phyloP scores from a whole-genome alignment of 2,888 invertebrate genomes.

The Alcis repandata region DNA sequence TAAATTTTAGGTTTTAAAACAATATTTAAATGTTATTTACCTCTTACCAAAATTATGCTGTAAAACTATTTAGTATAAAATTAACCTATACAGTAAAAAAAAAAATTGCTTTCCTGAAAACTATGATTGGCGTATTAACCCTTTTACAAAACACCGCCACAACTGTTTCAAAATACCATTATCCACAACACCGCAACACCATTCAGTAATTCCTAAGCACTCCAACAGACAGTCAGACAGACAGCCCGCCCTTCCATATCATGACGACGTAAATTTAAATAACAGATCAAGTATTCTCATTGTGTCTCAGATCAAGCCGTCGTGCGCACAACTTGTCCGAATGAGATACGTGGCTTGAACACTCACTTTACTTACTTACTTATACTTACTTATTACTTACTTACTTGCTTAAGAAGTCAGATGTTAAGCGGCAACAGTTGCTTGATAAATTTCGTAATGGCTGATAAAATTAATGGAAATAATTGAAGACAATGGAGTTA shows the following conservation, averaged over 20 bases:
- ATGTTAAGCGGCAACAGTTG: constrained; percentile 5
- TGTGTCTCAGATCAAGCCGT: constrained; percentile 42
- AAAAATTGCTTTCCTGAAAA: too few relatives aligned
- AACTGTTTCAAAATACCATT: too few relatives aligned
- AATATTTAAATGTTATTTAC: too few relatives aligned
- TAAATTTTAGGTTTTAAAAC: too few relatives aligned
- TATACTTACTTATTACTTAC: constrained; percentile 5
- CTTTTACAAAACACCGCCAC: too few relatives aligned
- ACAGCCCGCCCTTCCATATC: constrained; percentile 3
- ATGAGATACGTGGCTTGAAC: constrained; percentile 41
- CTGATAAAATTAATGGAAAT: neutral
- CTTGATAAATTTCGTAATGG: neutral
- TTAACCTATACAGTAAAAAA: too few relatives aligned
- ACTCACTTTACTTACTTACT: constrained; percentile 9
- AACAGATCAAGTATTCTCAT: constrained; percentile 55
- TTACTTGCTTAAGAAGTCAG: constrained; percentile 8
- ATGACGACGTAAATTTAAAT: constrained; percentile 47
- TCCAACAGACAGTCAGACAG: constrained; percentile 25
- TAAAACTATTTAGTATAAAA: too few relatives aligned
- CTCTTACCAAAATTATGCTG: too few relatives aligned
- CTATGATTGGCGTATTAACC: too few relatives aligned
- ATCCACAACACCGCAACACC: too few relatives aligned
- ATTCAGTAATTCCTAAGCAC: neutral
- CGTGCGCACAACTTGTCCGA: constrained; percentile 45
- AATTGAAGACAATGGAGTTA: too few relatives aligned